These are phyloP conservation scores for Alviniconcha marisindica DNA, from an alignment of 1,140 invertebrate species.

Conservation along the genomic window DNA sequence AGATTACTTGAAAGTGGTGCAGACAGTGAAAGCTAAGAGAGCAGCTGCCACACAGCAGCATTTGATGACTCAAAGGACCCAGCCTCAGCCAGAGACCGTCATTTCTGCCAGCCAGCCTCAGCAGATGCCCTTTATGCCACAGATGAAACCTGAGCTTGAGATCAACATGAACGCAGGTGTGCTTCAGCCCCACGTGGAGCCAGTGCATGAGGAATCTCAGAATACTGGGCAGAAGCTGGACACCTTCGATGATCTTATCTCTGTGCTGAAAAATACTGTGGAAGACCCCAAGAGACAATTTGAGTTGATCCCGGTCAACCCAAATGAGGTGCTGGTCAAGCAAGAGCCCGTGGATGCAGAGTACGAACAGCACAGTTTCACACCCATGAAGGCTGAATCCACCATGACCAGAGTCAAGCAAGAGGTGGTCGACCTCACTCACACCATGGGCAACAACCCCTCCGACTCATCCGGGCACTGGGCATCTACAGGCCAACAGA, in stretches of 20 bases:
- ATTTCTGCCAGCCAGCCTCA: neutral
- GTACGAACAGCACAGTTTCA: neutral
- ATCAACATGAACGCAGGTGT: neutral
- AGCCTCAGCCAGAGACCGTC: neutral
- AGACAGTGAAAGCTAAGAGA: neutral
- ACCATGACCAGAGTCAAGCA: neutral
- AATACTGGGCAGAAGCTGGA: slow-evolving; percentile 27
- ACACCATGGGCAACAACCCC: neutral
- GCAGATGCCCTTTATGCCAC: neutral
- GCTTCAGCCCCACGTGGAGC: no score
- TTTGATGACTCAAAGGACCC: neutral
- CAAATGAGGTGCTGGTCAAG: neutral
- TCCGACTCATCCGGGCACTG: neutral
- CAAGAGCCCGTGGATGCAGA: neutral
- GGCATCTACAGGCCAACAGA: neutral
- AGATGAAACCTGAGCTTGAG: neutral
- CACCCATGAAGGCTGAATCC: neutral
- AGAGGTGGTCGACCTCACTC: no score
- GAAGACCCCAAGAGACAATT: neutral
- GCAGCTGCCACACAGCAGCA: slow-evolving; percentile 21
- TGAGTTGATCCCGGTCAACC: neutral
- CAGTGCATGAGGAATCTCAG: neutral
- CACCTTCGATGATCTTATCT: slow-evolving; percentile 4
- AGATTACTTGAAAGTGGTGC: neutral
- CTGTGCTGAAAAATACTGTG: neutral